Evolutionary conservation across 1,140 invertebrate species (phyloP).

Genomic region (Probaryconus sp.): DNA sequence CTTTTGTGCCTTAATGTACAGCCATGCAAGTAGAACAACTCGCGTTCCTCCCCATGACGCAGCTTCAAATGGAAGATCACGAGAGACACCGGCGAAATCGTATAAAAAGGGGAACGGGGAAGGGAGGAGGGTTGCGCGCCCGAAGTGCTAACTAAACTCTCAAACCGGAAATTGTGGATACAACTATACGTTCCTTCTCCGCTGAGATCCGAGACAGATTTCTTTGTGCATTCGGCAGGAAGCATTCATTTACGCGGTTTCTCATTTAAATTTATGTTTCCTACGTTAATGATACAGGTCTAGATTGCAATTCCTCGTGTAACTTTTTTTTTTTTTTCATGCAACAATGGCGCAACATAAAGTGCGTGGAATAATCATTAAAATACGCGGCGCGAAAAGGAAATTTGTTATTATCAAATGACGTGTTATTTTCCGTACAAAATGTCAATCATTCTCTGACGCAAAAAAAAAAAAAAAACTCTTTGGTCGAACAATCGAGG

Average conservation of each 20-base stretch:
- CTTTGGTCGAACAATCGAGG: no score
- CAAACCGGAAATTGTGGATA: constrained; percentile 20
- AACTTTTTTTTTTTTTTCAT: no score
- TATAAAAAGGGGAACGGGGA: constrained; percentile 8
- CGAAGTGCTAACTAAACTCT: constrained; percentile 8
- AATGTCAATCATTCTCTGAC: no score
- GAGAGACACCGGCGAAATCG: not conserved
- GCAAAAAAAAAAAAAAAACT: no score
- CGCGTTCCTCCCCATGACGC: not conserved
- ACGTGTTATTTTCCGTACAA: no score
- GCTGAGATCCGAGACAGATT: constrained; percentile 24
- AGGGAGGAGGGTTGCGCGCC: not conserved
- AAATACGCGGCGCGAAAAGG: no score
- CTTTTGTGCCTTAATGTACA: no score
- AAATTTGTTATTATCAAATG: no score
- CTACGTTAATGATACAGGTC: not conserved
- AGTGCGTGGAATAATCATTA: no score
- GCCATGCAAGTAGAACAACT: constrained; percentile 6
- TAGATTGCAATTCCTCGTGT: no score
- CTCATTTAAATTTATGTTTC: constrained; percentile 35
- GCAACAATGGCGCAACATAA: no score
- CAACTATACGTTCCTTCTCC: constrained; percentile 5
- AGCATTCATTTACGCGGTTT: constrained; percentile 27
- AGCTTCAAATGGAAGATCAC: not conserved
- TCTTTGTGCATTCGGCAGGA: constrained; percentile 24